phyloP scores from a whole-genome alignment of 1,140 invertebrate species.

The Brevipalpus yothersi region DNA sequence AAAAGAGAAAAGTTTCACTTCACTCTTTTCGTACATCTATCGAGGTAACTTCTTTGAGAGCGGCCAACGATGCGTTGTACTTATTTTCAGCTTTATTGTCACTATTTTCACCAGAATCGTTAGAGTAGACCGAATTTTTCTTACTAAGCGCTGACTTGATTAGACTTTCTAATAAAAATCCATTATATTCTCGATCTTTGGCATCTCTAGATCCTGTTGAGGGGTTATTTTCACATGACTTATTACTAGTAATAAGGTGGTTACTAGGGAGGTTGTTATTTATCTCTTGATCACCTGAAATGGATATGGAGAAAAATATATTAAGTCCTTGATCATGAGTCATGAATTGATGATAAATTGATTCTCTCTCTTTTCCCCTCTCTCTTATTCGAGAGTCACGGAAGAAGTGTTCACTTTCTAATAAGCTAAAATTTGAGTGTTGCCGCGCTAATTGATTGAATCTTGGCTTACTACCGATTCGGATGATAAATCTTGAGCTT shows the following conservation, averaged over 20 bases:
- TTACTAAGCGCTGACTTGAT: conserved; percentile 9
- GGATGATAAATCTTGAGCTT: too few species aligned
- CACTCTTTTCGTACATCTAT: neutral
- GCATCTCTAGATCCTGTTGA: neutral
- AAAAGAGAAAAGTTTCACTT: neutral
- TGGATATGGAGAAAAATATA: too few species aligned
- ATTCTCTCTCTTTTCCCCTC: too few species aligned
- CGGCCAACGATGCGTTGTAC: neutral
- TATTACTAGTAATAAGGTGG: neutral
- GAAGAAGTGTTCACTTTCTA: too few species aligned
- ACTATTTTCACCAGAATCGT: neutral
- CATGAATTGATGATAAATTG: too few species aligned
- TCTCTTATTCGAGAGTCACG: neutral
- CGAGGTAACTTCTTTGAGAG: neutral
- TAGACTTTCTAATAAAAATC: conserved; percentile 9
- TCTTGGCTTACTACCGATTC: too few species aligned
- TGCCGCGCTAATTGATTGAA: conserved; percentile 11
- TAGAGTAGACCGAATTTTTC: neutral
- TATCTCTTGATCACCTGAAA: neutral
- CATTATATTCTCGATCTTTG: conserved; percentile 3
- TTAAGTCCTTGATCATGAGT: too few species aligned
- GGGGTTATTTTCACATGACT: neutral
- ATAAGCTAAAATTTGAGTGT: conserved; percentile 3
- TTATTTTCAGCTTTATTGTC: neutral
- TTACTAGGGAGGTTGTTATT: neutral